Percentiles rank a stretch among this genome's conserved stretches.
Evolutionary conservation across 1,140 invertebrate species (phyloP).

Genomic region (Caenorhabditis elegans): WBcel235 BX284604.4:3882001-3882500

Average conservation of each 20-base stretch:
- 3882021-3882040: constrained; percentile 3
- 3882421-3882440: too few relatives aligned
- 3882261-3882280: not conserved
- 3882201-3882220: not conserved
- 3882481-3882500: constrained; percentile 37
- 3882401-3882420: too few relatives aligned
- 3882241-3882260: not conserved
- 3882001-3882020: not conserved
- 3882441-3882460: constrained; percentile 35
- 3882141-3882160: not conserved
- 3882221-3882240: not conserved
- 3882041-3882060: constrained; percentile 9
- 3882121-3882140: constrained; percentile 5
- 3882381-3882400: too few relatives aligned
- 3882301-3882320: too few relatives aligned
- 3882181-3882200: constrained; percentile 14
- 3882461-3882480: constrained; percentile 32
- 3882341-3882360: too few relatives aligned
- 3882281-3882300: not conserved
- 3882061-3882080: not conserved
- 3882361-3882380: too few relatives aligned
- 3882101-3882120: not conserved
- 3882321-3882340: too few relatives aligned
- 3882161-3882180: not conserved
- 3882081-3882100: not conserved